Base-by-base conservation (phyloP, 2,888 invertebrate species). In the Diadegma fenestrale region DNA sequence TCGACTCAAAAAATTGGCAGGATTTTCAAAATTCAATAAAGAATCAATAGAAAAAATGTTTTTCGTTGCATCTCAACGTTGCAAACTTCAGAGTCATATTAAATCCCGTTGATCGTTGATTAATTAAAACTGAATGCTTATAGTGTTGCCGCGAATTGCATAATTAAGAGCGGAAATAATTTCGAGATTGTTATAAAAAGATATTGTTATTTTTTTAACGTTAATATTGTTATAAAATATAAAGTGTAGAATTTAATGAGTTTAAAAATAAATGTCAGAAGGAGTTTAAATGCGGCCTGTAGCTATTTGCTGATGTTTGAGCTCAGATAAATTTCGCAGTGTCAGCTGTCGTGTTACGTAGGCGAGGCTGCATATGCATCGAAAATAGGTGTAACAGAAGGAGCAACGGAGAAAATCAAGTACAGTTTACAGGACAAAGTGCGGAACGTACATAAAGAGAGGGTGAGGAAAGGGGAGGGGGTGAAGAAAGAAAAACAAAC, bases 321-420 rank as follows among this genome's bases (percentile, higher is more conserved):
- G 66, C 4, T 26, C 14, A 54, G 19, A 77, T 68, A 77, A 77
- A 58, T 77, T 68, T 66, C 43, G n/a, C 33, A 48, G n/a, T 77
- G 51, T 66, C 58, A 33, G 58, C 33, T 66, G 72, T 84, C 71
- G 58, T 48, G 51, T 77, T 68, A 80, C 80, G 84, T 84, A 68
- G 77, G 76, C 54, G 61, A 48, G 45, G 64, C 58, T 66, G 30
- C 33, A 68, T 30, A 45, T 68, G 58, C 51, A 69, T 63, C 33
- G 69, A 51, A 48, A 72, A 80, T 19, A 61, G 17, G 37, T 54
- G 37, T 41, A 68, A 68, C 41, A 22, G 64, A 45, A 63, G 72
- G 71, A 77, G 76, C 45, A 77, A 71, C 17, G 76, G 68, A 68
- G 66, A 77, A 68, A 77, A 77, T 77, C 66, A 41, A 66, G 77